These are phyloP conservation scores for Acanthoscelides obtectus DNA, from an alignment of 2,888 invertebrate genomes.

Conservation along the genomic window DNA sequence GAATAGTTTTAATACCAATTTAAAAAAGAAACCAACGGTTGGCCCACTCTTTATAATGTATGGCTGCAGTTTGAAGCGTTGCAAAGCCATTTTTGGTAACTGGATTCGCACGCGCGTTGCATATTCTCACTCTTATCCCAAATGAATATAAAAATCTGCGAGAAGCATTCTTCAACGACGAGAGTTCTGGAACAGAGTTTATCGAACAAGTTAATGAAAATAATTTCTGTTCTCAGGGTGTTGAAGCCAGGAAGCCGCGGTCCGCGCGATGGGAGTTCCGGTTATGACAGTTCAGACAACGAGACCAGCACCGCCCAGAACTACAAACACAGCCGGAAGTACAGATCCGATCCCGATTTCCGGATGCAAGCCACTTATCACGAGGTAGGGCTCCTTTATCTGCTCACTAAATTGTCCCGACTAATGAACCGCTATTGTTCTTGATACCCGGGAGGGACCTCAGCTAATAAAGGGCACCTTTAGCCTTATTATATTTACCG, in stretches of 20 bases:
- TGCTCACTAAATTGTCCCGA: not conserved
- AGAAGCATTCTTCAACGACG: too few species aligned
- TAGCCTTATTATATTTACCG: not conserved
- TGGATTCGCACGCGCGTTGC: too few species aligned
- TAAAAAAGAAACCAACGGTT: too few species aligned
- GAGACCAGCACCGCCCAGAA: slow-evolving; percentile 60
- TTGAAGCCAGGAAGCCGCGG: slow-evolving; percentile 52
- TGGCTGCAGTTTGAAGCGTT: too few species aligned
- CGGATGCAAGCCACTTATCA: slow-evolving; percentile 59
- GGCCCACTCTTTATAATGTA: too few species aligned
- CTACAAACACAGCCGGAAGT: slow-evolving; percentile 66
- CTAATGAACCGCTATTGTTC: not conserved
- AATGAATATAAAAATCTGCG: too few species aligned
- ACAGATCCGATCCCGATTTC: slow-evolving; percentile 85
- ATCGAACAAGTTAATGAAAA: too few species aligned
- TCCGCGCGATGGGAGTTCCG: slow-evolving; percentile 81
- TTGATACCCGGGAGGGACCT: not conserved
- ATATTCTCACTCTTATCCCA: too few species aligned
- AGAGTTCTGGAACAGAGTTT: too few species aligned
- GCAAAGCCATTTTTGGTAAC: too few species aligned
- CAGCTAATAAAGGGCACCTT: too few species aligned
- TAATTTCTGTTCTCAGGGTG: not conserved
- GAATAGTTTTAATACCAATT: too few species aligned
- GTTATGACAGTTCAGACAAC: slow-evolving; percentile 87
- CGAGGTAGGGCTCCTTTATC: slow-evolving; percentile 36